Evolutionary conservation across 2,113 vertebrate species (phyloP).

Genomic region (Crotalus horridus): DNA sequence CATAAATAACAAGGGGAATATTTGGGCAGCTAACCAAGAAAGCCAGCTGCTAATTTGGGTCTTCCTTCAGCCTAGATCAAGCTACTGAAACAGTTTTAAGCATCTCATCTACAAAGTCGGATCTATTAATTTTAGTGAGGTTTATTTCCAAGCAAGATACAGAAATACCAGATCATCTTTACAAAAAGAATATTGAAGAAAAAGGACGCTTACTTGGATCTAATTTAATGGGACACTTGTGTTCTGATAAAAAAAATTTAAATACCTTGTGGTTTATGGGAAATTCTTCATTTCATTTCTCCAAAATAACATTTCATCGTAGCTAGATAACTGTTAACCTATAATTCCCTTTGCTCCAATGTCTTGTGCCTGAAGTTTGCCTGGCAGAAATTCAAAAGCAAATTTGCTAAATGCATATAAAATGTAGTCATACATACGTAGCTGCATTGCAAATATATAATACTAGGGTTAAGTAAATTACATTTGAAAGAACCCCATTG

Average conservation of each 20-base stretch:
- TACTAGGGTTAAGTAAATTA: neutral
- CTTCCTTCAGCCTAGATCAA: neutral
- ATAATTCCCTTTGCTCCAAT: neutral
- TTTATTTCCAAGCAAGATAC: neutral
- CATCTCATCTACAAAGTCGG: neutral
- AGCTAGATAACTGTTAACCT: slow-evolving; percentile 13
- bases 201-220: neutral
- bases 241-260: neutral
- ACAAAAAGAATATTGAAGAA: neutral
- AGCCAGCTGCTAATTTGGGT: neutral
- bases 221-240: neutral
- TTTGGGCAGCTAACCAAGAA: neutral
- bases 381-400: slow-evolving; percentile 3
- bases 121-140: neutral
- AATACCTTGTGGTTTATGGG: neutral
- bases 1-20: neutral
- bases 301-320: slow-evolving; percentile 5
- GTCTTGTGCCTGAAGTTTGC: neutral
- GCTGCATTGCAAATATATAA: neutral
- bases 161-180: neutral
- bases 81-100: neutral
- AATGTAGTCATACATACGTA: neutral
- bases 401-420: slow-evolving; percentile 2
- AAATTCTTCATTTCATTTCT: neutral
- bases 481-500: slow-evolving; percentile 27